phyloP scores from a whole-genome alignment of 2,888 invertebrate genomes.

The Drosophila percnosoma region DNA sequence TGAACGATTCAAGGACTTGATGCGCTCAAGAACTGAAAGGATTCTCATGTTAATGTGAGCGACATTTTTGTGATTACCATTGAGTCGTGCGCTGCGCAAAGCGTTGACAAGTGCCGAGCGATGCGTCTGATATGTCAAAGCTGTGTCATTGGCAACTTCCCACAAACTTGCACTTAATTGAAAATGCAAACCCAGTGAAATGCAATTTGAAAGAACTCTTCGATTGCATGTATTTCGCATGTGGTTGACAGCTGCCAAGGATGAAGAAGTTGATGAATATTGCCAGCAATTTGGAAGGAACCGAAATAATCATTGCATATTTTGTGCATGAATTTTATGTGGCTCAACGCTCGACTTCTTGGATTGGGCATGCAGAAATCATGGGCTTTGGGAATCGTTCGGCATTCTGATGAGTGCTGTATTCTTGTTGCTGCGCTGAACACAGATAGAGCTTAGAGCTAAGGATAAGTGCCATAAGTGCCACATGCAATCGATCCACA shows the following conservation, averaged over 20 bases:
- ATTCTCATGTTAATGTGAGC: not conserved
- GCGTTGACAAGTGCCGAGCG: not conserved
- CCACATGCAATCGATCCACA: slow-evolving; percentile 36
- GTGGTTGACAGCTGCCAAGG: not conserved
- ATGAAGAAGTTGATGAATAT: not conserved
- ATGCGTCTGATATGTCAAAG: not conserved
- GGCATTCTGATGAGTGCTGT: slow-evolving; percentile 13
- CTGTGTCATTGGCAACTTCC: not conserved
- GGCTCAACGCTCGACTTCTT: slow-evolving; percentile 1
- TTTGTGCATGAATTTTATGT: not conserved
- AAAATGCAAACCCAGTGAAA: not conserved
- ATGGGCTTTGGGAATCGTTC: slow-evolving; percentile 12
- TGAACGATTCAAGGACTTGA: slow-evolving; percentile 19
- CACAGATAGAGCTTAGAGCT: not conserved
- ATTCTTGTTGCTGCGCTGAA: too few relatives aligned
- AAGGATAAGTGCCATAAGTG: slow-evolving; percentile 20
- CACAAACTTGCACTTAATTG: not conserved
- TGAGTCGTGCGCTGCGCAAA: not conserved
- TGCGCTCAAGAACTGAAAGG: not conserved
- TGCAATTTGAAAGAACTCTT: not conserved
- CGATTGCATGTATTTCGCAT: not conserved
- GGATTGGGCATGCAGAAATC: slow-evolving; percentile 25
- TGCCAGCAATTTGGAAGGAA: too few relatives aligned
- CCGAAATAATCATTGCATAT: not conserved
- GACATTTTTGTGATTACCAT: not conserved